Evolutionary conservation across 2,113 vertebrate genomes (phyloP), one percentile per base, ranked within the genome.

Genomic region (Sprattus sprattus): DNA sequence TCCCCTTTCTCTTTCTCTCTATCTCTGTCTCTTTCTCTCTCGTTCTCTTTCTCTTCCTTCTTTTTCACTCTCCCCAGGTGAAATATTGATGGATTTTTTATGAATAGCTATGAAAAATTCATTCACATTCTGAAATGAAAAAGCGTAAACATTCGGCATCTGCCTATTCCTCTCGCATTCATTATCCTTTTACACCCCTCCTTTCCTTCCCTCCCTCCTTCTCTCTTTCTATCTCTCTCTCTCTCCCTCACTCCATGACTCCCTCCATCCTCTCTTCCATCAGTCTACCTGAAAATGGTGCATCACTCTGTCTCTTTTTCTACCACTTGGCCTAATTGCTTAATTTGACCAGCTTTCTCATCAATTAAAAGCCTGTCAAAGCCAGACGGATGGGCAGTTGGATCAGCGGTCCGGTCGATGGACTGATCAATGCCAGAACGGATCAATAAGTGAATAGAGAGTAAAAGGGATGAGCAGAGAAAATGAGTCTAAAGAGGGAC

Each of bases 61-160:
- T 91, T 90, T 92, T 90, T 92, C 91, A 88, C 91, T 93, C 93
- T 95, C 92, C 92, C 91, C 94, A 96, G 94, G 95, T 95, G 93
- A 95, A 95, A 96, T 95, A 95, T 95, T 95, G 95, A 96, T 95
- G 95, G 94, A 94, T 95, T 94, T 95, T 95, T 95, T 95, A 95
- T 95, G 94, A 96, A 95, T 94, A 93, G 92, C 92, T 94, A 95
- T 96, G 94, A 96, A 96, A 96, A 96, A 95, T 95, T 95, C 92
- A 96, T 96, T 94, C 93, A 94, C 93, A 92, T 94, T 94, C 93
- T 90, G 92, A 95, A 95, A 96, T 96, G 95, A 96, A 95, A 96
- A 95, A 94, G 93, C 91, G 92, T 95, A 95, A 95, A 96, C 94
- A 95, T 91, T 92, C 92, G 25, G 88, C 92, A 94, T 95, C 94